Conservation (phyloP, 2,888 invertebrate species). For the Allacma fusca region DNA sequence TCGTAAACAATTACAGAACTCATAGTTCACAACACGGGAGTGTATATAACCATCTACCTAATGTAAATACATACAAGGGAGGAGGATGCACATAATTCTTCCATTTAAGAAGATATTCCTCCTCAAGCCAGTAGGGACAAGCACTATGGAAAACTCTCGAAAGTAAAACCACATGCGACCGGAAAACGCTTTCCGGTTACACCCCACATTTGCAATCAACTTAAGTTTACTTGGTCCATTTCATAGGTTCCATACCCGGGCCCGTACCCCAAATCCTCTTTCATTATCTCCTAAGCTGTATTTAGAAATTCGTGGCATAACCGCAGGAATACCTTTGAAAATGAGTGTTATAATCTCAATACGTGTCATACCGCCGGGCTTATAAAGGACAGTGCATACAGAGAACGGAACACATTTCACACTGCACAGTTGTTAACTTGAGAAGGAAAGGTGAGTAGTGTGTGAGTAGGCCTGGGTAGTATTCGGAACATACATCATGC, state of each 20-base stretch:
- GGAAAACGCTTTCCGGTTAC: conserved; percentile 50
- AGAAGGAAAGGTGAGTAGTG: background rate
- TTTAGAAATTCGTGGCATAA: background rate
- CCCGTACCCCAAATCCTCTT: too few relatives aligned
- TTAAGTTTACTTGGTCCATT: conserved; percentile 35
- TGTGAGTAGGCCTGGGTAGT: background rate
- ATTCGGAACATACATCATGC: background rate
- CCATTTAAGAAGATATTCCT: background rate
- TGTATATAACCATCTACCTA: background rate
- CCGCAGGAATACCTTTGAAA: background rate
- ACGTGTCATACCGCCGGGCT: background rate
- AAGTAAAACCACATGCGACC: conserved; percentile 53
- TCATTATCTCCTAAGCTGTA: too few relatives aligned
- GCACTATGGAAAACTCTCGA: conserved; percentile 18
- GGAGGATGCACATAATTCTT: conserved; percentile 4
- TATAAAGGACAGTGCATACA: background rate
- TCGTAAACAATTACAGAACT: conserved; percentile 2
- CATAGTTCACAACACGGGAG: background rate
- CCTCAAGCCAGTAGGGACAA: background rate
- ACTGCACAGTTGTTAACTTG: background rate
- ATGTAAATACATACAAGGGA: conserved; percentile 1
- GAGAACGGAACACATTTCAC: background rate
- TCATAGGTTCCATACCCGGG: conserved; percentile 18
- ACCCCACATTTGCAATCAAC: conserved; percentile 46
- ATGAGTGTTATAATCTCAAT: background rate